Evolutionary conservation across 2,888 invertebrate genomes (phyloP).

Genomic region (Metalampra italica): DNA sequence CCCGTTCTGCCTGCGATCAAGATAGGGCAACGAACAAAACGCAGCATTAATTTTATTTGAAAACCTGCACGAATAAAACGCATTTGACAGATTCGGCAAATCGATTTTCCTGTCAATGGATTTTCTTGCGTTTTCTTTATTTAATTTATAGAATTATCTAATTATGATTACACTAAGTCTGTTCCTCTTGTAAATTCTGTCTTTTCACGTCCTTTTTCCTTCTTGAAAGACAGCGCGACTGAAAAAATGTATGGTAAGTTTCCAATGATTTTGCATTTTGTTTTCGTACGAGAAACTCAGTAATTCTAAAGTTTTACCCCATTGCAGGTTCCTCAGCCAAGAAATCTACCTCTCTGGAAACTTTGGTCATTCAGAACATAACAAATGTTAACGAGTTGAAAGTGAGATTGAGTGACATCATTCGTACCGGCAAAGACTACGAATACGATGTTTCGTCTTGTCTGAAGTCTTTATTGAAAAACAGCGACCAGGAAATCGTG

Average conservation of each 20-base stretch:
- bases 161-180: constrained; percentile 11
- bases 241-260: constrained; percentile 16
- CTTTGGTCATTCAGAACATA: constrained; percentile 60
- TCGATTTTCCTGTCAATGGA: constrained; percentile 13
- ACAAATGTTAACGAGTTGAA: constrained; percentile 62
- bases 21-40: no score
- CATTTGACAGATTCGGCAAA: constrained; percentile 10
- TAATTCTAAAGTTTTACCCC: not conserved
- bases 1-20: no score
- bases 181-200: not conserved
- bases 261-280: not conserved
- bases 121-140: constrained; percentile 12
- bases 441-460: constrained; percentile 65
- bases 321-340: constrained; percentile 52
- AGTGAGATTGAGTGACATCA: constrained; percentile 63
- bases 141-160: constrained; percentile 8
- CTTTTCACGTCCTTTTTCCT: not conserved
- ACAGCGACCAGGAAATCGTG: constrained; percentile 70
- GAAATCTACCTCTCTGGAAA: constrained; percentile 61
- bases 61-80: not conserved
- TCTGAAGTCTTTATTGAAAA: constrained; percentile 58
- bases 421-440: constrained; percentile 61
- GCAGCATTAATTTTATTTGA: no score
- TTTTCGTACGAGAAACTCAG: not conserved
- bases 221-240: not conserved